A percentile compares a stretch with the other conserved stretches of the same genome.
Conservation (phyloP, 2,113 vertebrate species). For the Willisornis vidua region DNA sequence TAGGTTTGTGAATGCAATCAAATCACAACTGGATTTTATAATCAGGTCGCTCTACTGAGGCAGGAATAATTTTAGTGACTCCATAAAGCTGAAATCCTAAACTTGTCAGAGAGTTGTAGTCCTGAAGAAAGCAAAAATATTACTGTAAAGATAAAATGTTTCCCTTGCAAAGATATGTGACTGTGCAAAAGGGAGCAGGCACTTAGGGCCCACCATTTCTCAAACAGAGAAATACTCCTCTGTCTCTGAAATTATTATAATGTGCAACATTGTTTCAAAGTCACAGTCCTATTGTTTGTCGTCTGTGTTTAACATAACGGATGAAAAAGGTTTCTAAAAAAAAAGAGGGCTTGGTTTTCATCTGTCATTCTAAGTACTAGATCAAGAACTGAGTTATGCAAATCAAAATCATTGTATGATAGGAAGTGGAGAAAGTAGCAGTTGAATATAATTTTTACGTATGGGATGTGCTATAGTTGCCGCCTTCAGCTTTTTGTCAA, state of each 20-base stretch:
- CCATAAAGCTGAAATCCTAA: neutral
- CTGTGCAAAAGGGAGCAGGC: neutral
- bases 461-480: neutral
- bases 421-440: neutral
- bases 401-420: neutral
- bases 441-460: neutral
- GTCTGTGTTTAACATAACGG: neutral
- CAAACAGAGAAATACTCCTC: neutral
- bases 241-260: neutral
- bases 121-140: neutral
- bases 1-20: neutral
- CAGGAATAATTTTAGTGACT: neutral
- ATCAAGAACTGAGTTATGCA: neutral
- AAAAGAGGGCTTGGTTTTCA: neutral
- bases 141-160: neutral
- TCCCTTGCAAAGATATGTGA: neutral
- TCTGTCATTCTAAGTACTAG: neutral
- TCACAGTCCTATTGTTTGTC: neutral
- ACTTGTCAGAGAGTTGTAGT: neutral
- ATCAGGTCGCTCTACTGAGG: neutral
- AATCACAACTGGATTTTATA: neutral
- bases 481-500: neutral
- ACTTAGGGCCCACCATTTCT: neutral
- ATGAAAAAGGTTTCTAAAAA: neutral
- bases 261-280: neutral